These are phyloP conservation scores for Eulemur rubriventer DNA, from an alignment of 2,797 vertebrate species.

Conservation along the genomic window DNA sequence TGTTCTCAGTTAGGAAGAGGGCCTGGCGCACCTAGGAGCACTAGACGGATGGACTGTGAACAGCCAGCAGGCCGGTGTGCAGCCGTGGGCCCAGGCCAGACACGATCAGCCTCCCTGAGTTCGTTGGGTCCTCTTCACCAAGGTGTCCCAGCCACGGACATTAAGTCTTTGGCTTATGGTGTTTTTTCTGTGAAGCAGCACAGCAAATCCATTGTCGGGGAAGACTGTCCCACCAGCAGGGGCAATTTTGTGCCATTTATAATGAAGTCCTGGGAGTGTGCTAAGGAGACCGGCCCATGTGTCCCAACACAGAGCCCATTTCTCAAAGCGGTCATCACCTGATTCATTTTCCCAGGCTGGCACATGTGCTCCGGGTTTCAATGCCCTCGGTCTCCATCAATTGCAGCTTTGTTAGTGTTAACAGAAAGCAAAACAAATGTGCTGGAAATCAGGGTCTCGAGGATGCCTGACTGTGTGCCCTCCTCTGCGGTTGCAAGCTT, in stretches of 20 bases:
- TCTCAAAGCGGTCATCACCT: slow-evolving; percentile 45
- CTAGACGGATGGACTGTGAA: not conserved
- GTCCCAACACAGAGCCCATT: not conserved
- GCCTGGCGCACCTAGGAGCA: not conserved
- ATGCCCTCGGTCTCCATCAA: not conserved
- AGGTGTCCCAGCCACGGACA: not conserved
- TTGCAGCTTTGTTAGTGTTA: slow-evolving; percentile 37
- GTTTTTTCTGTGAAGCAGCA: not conserved
- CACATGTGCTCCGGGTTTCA: not conserved
- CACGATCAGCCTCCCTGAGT: not conserved
- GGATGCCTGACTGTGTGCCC: not conserved
- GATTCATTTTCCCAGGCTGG: not conserved
- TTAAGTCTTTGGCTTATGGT: not conserved
- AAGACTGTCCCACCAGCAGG: not conserved
- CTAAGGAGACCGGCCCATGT: not conserved
- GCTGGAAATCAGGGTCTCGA: not conserved
- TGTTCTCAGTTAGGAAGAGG: slow-evolving; percentile 17
- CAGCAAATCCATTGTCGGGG: not conserved
- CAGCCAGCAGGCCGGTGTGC: not conserved
- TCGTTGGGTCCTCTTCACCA: not conserved
- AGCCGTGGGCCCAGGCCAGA: not conserved
- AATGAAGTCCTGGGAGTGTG: not conserved
- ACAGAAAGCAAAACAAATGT: slow-evolving; percentile 29
- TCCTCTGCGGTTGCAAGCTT: not conserved
- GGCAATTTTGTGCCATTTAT: not conserved